These are phyloP conservation scores for Camelus dromedarius DNA, from an alignment of 2,113 vertebrate genomes.

Conservation along the genomic window DNA sequence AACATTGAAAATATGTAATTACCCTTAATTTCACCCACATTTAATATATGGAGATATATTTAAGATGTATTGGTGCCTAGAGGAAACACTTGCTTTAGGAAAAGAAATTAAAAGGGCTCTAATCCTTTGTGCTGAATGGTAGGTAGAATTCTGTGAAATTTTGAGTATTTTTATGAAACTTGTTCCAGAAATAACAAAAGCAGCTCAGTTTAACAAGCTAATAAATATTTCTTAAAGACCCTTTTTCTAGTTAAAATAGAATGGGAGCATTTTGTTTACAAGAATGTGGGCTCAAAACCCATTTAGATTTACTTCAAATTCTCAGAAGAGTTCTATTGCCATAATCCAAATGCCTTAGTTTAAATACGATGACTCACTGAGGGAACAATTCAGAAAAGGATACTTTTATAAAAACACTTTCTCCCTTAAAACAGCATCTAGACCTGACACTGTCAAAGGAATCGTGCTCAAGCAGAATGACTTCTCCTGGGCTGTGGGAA, in stretches of 20 bases:
- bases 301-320: not conserved
- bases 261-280: not conserved
- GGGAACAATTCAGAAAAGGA: not conserved
- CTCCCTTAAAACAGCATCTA: not conserved
- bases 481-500: not conserved
- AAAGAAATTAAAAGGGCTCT: not conserved
- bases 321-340: not conserved
- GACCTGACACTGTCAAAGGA: not conserved
- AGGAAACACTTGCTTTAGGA: not conserved
- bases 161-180: slow-evolving; percentile 2
- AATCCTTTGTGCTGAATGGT: not conserved
- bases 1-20: not conserved
- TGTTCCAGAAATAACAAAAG: slow-evolving; percentile 41
- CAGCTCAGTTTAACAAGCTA: slow-evolving; percentile 31
- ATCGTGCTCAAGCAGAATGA: not conserved
- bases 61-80: not conserved
- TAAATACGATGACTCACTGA: slow-evolving; percentile 1
- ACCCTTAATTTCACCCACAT: not conserved
- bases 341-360: not conserved
- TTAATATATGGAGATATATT: slow-evolving; percentile 24
- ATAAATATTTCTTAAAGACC: slow-evolving; percentile 70
- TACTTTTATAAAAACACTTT: not conserved
- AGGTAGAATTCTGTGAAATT: not conserved
- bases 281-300: slow-evolving; percentile 48
- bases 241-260: slow-evolving; percentile 31